These are phyloP conservation scores for Axea sp. DNA, from an alignment of 2,888 invertebrate species.

Conservation along the genomic window DNA sequence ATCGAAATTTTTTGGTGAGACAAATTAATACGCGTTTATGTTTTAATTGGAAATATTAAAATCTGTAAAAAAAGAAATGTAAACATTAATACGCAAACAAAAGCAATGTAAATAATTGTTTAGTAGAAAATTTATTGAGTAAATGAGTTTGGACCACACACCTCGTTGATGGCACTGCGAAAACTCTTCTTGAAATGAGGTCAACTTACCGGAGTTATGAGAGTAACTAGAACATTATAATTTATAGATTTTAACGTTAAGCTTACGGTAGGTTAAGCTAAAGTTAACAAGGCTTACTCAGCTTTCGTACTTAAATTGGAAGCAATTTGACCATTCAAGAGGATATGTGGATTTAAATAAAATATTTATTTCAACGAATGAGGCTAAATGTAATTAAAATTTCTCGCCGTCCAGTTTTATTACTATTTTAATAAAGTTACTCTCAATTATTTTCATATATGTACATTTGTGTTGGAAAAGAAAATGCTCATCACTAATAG, in stretches of 20 bases:
- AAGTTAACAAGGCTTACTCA: constrained; percentile 50
- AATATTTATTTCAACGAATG: constrained; percentile 26
- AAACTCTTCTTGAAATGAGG: constrained; percentile 32
- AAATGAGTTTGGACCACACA: constrained; percentile 12
- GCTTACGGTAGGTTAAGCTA: constrained; percentile 39
- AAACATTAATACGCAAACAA: too few species aligned
- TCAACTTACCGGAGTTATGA: constrained; percentile 35
- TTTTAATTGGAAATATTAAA: constrained; percentile 3
- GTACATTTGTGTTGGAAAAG: too few species aligned
- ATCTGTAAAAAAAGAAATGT: too few species aligned
- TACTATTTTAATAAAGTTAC: constrained; percentile 10
- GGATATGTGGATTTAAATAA: constrained; percentile 13
- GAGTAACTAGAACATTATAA: constrained; percentile 45
- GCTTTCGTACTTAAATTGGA: constrained; percentile 38
- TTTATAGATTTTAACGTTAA: constrained; percentile 45
- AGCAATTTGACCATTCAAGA: constrained; percentile 29
- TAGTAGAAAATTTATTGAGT: constrained; percentile 9
- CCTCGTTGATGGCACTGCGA: constrained; percentile 15
- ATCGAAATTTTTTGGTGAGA: constrained; percentile 26
- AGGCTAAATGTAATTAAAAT: constrained; percentile 26
- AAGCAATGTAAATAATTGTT: constrained; percentile 25
- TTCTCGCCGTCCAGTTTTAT: constrained; percentile 5
- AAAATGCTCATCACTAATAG: too few species aligned
- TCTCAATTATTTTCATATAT: too few species aligned
- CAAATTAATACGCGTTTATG: constrained; percentile 2